These are phyloP conservation scores for Chaetura pelagica DNA, from an alignment of 2,113 vertebrate species.

Conservation along the genomic window DNA sequence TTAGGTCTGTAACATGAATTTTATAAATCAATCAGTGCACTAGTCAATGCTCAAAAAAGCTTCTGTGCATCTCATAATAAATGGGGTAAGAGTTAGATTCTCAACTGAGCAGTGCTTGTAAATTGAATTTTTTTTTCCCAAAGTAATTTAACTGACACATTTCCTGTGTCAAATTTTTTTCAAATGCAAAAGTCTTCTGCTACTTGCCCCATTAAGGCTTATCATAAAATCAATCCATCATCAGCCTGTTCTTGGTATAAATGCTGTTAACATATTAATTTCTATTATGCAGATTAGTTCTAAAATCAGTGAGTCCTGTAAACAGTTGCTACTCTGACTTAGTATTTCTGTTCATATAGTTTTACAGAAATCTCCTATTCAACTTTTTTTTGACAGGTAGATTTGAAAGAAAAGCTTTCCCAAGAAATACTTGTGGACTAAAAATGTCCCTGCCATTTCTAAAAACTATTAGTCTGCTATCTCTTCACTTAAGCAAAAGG, in stretches of 20 bases:
- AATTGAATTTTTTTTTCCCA: not conserved
- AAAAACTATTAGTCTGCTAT: not conserved
- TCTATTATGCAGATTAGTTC: not conserved
- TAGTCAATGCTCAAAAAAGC: not conserved
- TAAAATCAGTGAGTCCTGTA: not conserved
- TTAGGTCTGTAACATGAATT: not conserved
- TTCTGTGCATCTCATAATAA: not conserved
- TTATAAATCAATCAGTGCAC: conserved; percentile 3
- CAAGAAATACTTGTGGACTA: not conserved
- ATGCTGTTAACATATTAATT: not conserved
- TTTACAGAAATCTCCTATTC: not conserved
- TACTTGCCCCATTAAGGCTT: not conserved
- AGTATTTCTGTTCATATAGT: not conserved
- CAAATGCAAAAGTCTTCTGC: not conserved
- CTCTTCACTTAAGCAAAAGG: not conserved
- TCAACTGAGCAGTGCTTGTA: not conserved
- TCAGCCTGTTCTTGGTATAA: not conserved
- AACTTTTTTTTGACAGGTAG: not conserved
- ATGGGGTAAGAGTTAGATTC: not conserved
- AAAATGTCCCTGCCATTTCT: not conserved
- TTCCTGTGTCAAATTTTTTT: not conserved
- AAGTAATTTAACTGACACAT: not conserved
- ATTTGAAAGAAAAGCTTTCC: not conserved
- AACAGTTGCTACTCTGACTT: not conserved
- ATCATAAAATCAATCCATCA: not conserved